Base-by-base conservation (phyloP, 1,140 invertebrate species). In the Formica exsecta region DNA sequence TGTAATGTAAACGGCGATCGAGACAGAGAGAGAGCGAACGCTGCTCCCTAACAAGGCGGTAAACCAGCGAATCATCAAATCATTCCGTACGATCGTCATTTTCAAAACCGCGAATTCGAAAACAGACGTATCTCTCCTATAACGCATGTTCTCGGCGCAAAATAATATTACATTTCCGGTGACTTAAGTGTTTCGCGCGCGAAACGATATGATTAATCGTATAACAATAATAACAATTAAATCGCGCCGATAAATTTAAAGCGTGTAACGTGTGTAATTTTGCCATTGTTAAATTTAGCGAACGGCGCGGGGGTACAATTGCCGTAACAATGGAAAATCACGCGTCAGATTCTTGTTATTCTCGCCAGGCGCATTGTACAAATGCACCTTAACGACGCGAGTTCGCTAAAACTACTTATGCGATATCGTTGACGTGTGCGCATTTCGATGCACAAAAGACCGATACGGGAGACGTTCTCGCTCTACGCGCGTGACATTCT, bases 51-150 rank as follows among this genome's bases (percentile, higher is more conserved):
- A 83, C 79, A 83, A 83, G 79, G 79, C 38, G 79, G 79, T 83
- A 48, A 83, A 83, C 79, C 79, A 73, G 8, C 79, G 79, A 61
- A 68, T 83, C 79, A 83, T 83, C 79, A 83, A 83, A 83, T 83
- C 79, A 73, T 83, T 83, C 54, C 25, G 68, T 73, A 68, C 79
- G 68, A 83, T 83, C 79, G 68, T 38, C 54, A 73, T 83, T 83
- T 83, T 74, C 13, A 68, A 83, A 83, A 83, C 79, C 68, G 79
- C 79, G 68, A 44, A 83, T 32, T 62, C 54, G 44, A 13, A 25
- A 22, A 16, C 19, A 25, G 41, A 38, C 16, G 16, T 3, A 4
- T 51, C 48, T 51, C 16, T 3, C 0, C 48, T 3, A 13, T 51
- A 51, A 51, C 4, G 16, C 4, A 51, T 5, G 16, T 51, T 51